Base-by-base conservation (phyloP, 2,113 vertebrate genomes). In the Boulengeromyrus knoepffleri region DNA sequence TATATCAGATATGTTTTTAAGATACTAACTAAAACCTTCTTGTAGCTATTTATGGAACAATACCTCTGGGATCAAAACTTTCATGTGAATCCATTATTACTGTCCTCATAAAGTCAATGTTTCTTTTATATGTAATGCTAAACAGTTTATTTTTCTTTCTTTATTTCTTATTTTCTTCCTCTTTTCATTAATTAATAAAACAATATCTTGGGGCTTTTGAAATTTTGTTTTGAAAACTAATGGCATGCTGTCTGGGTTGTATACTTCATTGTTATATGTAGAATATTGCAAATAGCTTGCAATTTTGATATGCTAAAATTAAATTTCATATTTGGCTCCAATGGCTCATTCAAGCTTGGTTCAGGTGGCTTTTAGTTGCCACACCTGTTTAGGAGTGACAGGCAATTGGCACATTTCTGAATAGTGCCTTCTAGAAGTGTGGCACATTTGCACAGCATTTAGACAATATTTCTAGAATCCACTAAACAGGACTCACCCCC, bases 371-470 rank as follows among this genome's bases (percentile, higher is more conserved):
- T 62, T 62, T 62, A 62, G 58, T 89, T 90, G 53, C 8, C 10
- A 74, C 94, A 94, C 93, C 94, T 95, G 94, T 93, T 92, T 74
- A 90, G 47, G 39, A 36, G 90, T 74, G 42, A 88, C 47, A 90
- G 90, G 89, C 85, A 84, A 66, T 84, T 88, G 47, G 74, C 47
- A 89, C 88, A 89, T 89, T 91, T 91, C 90, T 84, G 66, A 70
- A 77, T 89, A 80, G 89, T 86, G 62, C 80, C 53, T 89, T 85
- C 53, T 85, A 86, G 45, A 77, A 47, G 50, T 27, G 1, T 86
- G 53, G 89, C 62, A 21, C 58, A 70, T 77, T 89, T 89, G 88
- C 88, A 77, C n/a, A 52, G 58, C n/a, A 45, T 31, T 27, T 47
- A n/a, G 91, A 88, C 87, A 92, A 91, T 90, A 90, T 92, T 93